Evolutionary conservation across 2,797 vertebrate genomes (phyloP).

Genomic region (Philypnodon macrostomus): DNA sequence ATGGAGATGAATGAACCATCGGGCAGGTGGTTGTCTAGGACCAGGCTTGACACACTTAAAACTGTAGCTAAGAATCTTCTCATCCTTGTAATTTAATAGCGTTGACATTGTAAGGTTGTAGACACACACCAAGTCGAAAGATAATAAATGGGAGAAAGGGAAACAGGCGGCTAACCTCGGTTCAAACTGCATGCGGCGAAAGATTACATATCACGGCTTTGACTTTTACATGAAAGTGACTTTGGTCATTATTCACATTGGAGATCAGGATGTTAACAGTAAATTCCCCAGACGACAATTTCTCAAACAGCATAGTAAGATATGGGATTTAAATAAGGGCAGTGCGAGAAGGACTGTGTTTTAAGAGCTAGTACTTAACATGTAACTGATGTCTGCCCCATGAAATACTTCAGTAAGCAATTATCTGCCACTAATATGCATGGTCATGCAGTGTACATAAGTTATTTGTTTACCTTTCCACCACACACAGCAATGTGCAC

Average conservation of each 20-base stretch:
- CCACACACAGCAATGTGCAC: too few species aligned
- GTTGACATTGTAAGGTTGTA: slow-evolving; percentile 10
- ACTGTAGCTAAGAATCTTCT: slow-evolving; percentile 14
- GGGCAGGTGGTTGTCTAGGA: slow-evolving; percentile 53
- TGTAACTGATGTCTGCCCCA: slow-evolving; percentile 15
- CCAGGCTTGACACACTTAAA: slow-evolving; percentile 47
- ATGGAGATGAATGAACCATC: slow-evolving; percentile 40
- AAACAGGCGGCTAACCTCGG: too few species aligned
- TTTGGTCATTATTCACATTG: neutral
- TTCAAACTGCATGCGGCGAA: slow-evolving; percentile 2
- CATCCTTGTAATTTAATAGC: slow-evolving; percentile 10
- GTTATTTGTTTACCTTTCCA: slow-evolving; percentile 39
- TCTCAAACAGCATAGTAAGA: neutral
- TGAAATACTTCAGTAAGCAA: slow-evolving; percentile 35
- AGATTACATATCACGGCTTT: neutral
- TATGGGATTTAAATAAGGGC: slow-evolving; percentile 1
- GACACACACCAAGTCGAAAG: slow-evolving; percentile 3
- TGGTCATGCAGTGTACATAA: slow-evolving; percentile 43
- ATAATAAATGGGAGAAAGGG: slow-evolving; percentile 2
- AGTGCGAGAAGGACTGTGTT: neutral
- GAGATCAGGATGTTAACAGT: slow-evolving; percentile 4
- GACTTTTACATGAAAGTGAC: slow-evolving; percentile 7
- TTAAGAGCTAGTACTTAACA: slow-evolving; percentile 9
- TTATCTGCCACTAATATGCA: slow-evolving; percentile 52
- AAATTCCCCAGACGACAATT: slow-evolving; percentile 3